Conservation (phyloP, 2,888 invertebrate species). For the Argyra leucocephala region DNA sequence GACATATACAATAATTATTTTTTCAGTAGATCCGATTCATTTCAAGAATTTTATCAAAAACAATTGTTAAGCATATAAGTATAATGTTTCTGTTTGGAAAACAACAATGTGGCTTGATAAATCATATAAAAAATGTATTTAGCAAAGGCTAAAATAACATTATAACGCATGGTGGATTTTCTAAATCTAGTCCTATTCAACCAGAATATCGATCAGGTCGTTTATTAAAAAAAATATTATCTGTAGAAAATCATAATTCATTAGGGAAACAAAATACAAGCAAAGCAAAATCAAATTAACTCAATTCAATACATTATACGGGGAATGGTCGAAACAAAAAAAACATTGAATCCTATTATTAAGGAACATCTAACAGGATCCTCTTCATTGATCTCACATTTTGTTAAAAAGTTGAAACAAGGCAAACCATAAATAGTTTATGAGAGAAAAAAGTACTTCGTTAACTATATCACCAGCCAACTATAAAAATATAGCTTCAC, state of each 20-base stretch:
- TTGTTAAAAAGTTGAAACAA: conserved; percentile 42
- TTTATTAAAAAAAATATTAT: conserved; percentile 35
- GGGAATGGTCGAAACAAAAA: conserved; percentile 58
- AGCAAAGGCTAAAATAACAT: conserved; percentile 36
- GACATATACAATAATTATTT: too few relatives aligned
- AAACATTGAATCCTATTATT: neutral
- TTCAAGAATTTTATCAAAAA: too few relatives aligned
- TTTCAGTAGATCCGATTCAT: too few relatives aligned
- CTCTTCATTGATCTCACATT: conserved; percentile 39
- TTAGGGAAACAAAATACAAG: neutral
- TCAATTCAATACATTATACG: conserved; percentile 45
- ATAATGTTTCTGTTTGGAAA: too few relatives aligned
- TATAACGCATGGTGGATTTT: conserved; percentile 31
- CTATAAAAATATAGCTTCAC: conserved; percentile 54
- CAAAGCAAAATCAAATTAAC: neutral
- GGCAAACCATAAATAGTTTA: conserved; percentile 42
- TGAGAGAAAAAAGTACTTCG: conserved; percentile 41
- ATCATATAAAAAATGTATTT: too few relatives aligned
- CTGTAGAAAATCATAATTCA: neutral
- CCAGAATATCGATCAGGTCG: conserved; percentile 42
- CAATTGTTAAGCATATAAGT: too few relatives aligned
- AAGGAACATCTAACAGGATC: conserved; percentile 50
- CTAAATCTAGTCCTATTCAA: conserved; percentile 37
- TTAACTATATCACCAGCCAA: conserved; percentile 47
- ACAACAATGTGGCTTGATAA: too few relatives aligned